Evolutionary conservation across 2,888 invertebrate genomes (phyloP).

Genomic region (Nasonovia ribisnigri): DNA sequence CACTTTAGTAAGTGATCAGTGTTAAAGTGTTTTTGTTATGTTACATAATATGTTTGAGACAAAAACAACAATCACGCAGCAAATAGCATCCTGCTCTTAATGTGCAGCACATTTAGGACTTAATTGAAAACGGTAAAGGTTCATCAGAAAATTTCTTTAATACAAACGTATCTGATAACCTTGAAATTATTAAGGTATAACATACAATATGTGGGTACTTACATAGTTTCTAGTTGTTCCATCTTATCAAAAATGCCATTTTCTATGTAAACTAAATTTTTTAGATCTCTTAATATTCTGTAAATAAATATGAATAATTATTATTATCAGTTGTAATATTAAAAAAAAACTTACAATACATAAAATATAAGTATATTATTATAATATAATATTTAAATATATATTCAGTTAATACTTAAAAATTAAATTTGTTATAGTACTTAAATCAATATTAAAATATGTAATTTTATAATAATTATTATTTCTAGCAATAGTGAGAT

Average conservation of each 20-base stretch:
- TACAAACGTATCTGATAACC: background rate
- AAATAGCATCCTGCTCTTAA: background rate
- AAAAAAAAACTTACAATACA: too few species aligned
- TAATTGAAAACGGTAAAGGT: background rate
- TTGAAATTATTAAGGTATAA: background rate
- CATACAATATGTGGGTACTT: constrained; percentile 24
- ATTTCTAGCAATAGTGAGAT: too few species aligned
- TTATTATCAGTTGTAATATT: background rate
- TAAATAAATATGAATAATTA: background rate
- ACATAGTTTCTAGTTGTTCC: constrained; percentile 44
- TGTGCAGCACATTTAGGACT: background rate
- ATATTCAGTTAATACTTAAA: too few species aligned
- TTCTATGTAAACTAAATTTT: constrained; percentile 50
- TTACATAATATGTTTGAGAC: background rate
- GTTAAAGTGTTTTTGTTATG: background rate
- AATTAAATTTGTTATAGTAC: too few species aligned
- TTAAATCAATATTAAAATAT: too few species aligned
- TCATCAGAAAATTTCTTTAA: background rate
- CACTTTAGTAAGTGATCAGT: background rate
- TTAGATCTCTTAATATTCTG: constrained; percentile 39
- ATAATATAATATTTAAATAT: too few species aligned
- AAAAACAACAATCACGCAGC: background rate
- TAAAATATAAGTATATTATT: too few species aligned
- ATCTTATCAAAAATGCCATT: constrained; percentile 47
- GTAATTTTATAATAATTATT: too few species aligned